Evolutionary conservation across 2,888 invertebrate species (phyloP).

Genomic region (Sphaeridia pumilis): DNA sequence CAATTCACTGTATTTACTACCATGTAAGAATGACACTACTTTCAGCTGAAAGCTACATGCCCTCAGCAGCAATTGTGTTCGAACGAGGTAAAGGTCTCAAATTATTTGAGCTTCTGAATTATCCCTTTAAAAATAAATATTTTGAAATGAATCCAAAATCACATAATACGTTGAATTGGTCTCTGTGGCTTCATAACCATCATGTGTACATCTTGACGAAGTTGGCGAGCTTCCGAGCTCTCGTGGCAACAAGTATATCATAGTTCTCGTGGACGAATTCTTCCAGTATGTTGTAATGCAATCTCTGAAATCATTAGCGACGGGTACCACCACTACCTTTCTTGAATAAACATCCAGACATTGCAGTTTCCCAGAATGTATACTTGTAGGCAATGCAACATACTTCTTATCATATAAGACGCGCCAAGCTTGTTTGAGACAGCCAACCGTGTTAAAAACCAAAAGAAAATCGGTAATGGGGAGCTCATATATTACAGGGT

Average conservation of each 20-base stretch:
- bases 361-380: not conserved
- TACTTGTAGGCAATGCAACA: not conserved
- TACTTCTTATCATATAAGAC: not conserved
- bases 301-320: not conserved
- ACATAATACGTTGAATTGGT: not conserved
- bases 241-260: not conserved
- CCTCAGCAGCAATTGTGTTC: too few species aligned
- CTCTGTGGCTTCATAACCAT: not conserved
- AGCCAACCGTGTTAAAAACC: too few species aligned
- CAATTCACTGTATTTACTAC: too few species aligned
- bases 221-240: not conserved
- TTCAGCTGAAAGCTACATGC: too few species aligned
- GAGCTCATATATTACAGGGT: too few species aligned
- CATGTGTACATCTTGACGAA: not conserved
- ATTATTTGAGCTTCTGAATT: too few species aligned
- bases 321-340: not conserved
- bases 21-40: too few species aligned
- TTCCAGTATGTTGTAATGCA: not conserved
- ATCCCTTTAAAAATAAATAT: too few species aligned
- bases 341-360: not conserved
- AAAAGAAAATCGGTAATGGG: too few species aligned
- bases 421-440: not conserved
- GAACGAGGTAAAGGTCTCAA: too few species aligned
- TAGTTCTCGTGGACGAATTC: not conserved
- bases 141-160: too few species aligned